Evolutionary conservation across 2,888 invertebrate species (phyloP).

Genomic region (Sericinus montela): DNA sequence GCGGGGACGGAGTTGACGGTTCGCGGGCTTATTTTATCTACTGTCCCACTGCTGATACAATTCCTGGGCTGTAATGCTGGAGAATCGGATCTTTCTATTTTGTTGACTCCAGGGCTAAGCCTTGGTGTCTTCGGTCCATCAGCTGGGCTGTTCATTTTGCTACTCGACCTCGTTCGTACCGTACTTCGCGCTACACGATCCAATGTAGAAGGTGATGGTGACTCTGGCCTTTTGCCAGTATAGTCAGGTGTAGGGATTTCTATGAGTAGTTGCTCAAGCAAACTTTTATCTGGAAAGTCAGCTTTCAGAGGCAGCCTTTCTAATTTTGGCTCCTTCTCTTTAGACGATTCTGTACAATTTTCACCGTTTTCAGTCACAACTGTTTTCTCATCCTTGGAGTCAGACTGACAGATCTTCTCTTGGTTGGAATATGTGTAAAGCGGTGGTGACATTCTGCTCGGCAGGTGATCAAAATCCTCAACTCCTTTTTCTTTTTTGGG

Average conservation of each 20-base stretch:
- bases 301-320: conserved; percentile 65
- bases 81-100: conserved; percentile 53
- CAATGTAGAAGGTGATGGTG: conserved; percentile 67
- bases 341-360: conserved; percentile 29
- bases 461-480: conserved; percentile 81
- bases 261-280: conserved; percentile 89
- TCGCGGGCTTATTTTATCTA: conserved; percentile 57
- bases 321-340: conserved; percentile 40
- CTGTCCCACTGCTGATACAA: conserved; percentile 54
- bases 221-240: conserved; percentile 67
- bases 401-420: conserved; percentile 78
- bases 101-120: conserved; percentile 58
- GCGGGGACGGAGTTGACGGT: conserved; percentile 27
- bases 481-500: conserved; percentile 40
- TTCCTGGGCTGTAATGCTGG: conserved; percentile 51
- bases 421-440: conserved; percentile 88
- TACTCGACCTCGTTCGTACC: conserved; percentile 83
- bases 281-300: conserved; percentile 77
- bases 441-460: conserved; percentile 85
- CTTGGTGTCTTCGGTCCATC: conserved; percentile 69
- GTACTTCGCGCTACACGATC: conserved; percentile 71
- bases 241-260: conserved; percentile 86
- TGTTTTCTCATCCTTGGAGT: conserved; percentile 43
- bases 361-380: conserved; percentile 50
- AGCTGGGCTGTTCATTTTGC: conserved; percentile 83